Conservation (phyloP, 1,140 invertebrate genomes). For the Arctopsyche grandis region DNA sequence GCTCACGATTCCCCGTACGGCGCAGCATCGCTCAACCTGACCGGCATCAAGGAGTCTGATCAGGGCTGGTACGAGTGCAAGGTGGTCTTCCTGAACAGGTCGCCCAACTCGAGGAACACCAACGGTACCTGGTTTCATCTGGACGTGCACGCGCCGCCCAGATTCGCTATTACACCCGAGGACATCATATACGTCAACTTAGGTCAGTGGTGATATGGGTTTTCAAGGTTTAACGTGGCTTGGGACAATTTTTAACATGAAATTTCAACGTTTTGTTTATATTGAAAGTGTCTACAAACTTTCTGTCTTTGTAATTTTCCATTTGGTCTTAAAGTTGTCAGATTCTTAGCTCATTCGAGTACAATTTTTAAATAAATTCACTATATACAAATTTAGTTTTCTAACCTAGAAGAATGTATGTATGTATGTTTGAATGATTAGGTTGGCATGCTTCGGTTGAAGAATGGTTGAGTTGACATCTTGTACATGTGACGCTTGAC, state of each 20-base stretch:
- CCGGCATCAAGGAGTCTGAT: conserved; percentile 90
- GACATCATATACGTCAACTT: conserved; percentile 96
- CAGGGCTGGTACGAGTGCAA: conserved; percentile 98
- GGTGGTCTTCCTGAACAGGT: conserved; percentile 94
- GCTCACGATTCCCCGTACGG: conserved; percentile 87
- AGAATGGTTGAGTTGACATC: too few species aligned
- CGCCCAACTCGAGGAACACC: conserved; percentile 82
- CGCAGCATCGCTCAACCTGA: conserved; percentile 92
- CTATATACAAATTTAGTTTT: too few species aligned
- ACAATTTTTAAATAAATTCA: too few species aligned
- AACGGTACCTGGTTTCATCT: conserved; percentile 97
- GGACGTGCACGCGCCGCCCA: conserved; percentile 93
- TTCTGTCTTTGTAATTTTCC: too few species aligned
- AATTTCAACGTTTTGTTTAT: neutral
- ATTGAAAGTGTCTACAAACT: neutral
- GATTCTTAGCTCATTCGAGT: too few species aligned
- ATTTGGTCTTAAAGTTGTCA: too few species aligned
- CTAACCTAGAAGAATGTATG: too few species aligned
- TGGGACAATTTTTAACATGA: neutral
- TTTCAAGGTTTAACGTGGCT: neutral
- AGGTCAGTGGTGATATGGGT: conserved; percentile 61
- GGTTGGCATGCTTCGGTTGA: too few species aligned
- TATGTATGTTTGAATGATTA: too few species aligned
- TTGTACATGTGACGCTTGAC: too few species aligned
- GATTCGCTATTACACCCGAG: conserved; percentile 90